Percentiles rank a stretch among this genome's conserved stretches.
Evolutionary conservation across 2,888 invertebrate species (phyloP).

Genomic region (Pterostichus niger): DNA sequence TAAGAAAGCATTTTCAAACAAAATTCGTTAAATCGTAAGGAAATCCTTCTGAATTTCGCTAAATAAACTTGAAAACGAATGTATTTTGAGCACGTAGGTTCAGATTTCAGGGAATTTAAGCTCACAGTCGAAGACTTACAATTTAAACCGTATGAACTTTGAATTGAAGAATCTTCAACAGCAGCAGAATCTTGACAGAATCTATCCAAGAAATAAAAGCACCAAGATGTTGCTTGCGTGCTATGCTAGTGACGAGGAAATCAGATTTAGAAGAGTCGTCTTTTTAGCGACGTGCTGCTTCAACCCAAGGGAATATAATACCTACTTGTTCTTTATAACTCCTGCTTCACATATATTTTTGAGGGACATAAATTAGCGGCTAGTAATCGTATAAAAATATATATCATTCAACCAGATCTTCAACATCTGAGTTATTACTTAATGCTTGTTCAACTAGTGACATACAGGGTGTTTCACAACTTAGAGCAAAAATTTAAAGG

Average conservation of each 20-base stretch:
- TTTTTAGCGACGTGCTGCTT: no score
- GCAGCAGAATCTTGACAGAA: background rate
- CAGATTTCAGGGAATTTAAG: constrained; percentile 39
- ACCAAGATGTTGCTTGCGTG: constrained; percentile 3
- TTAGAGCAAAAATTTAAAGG: no score
- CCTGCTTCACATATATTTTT: no score
- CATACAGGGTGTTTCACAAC: no score
- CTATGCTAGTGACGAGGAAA: constrained; percentile 12
- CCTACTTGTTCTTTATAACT: no score
- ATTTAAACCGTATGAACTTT: constrained; percentile 46
- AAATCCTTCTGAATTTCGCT: background rate
- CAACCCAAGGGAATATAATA: no score
- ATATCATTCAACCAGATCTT: no score
- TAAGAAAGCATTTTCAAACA: background rate
- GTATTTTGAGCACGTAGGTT: constrained; percentile 50
- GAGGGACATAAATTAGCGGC: no score
- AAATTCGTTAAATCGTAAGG: background rate
- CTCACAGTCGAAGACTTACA: constrained; percentile 15
- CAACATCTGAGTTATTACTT: no score
- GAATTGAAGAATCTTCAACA: constrained; percentile 18
- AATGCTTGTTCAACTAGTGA: no score
- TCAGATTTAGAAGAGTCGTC: no score
- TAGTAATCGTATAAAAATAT: no score
- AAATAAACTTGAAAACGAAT: constrained; percentile 29
- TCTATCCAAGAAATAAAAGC: constrained; percentile 46